phyloP scores from a whole-genome alignment of 2,797 vertebrate genomes.

The Peromyscus melanophrys region DNA sequence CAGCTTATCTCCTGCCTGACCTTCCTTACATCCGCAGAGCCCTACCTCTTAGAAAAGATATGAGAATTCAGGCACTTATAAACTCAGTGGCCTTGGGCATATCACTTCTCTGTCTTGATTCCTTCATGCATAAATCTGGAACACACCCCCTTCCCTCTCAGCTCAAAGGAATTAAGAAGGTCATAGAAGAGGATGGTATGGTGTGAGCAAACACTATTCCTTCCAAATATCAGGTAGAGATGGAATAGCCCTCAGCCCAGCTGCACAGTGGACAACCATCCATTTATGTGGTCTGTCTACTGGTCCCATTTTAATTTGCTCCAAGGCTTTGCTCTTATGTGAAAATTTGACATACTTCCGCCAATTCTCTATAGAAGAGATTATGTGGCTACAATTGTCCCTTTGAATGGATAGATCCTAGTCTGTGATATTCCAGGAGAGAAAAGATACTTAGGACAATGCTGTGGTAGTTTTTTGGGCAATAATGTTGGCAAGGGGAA shows the following conservation, averaged over 20 bases:
- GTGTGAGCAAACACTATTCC: background rate
- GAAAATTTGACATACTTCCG: constrained; percentile 22
- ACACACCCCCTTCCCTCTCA: background rate
- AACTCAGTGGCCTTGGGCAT: background rate
- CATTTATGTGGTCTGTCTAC: background rate
- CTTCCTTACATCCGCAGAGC: background rate
- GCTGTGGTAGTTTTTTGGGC: background rate
- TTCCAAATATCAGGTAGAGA: background rate
- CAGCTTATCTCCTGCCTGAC: background rate
- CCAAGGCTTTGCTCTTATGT: background rate
- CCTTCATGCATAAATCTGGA: background rate
- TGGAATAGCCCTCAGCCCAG: background rate
- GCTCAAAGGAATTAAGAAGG: background rate
- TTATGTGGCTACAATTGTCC: background rate
- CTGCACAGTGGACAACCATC: background rate
- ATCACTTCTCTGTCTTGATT: background rate
- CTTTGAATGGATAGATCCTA: background rate
- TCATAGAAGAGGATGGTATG: background rate
- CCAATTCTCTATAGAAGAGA: constrained; percentile 35
- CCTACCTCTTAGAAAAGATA: background rate
- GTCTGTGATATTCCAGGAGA: background rate
- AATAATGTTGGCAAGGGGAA: background rate
- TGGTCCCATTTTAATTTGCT: background rate
- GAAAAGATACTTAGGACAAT: constrained; percentile 44
- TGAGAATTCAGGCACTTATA: background rate